Base-by-base conservation (phyloP, 2,888 invertebrate species). In the Lasioglossum lativentre region DNA sequence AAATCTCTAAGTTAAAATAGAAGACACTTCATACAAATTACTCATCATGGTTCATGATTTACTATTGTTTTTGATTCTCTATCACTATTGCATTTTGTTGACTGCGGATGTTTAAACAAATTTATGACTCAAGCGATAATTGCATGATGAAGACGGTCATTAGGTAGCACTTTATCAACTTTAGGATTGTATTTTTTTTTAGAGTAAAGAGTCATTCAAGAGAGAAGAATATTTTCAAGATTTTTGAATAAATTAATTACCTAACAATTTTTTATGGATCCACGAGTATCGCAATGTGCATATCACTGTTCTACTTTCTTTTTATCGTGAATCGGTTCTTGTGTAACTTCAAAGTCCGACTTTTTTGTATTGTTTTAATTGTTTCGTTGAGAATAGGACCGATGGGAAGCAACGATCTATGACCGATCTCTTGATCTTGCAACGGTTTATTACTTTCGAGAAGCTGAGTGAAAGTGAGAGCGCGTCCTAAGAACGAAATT, bases 401-500 rank as follows among this genome's bases (percentile, higher is more conserved):
- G 3, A 45, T 47, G 45, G 16, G 47, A 75, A 70, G 40, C 40
- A 70, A 75, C 59, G 19, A 42, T 59, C 42, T 30, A 27, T 30
- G 59, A 63, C 40, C 40, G 27, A 40, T 75, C 75, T 52, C n/a
- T 19, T 73, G 30, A 52, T 52, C 30, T 73, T 23, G 5, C 23
- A 66, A 42, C 45, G 30, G 45, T 66, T 76, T 66, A 76, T 76
- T 19, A 42, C 42, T 30, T 30, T 27, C 66, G 66, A n/a, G 75
- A 45, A 42, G 8, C 23, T 27, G 40, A 34, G 75, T 76, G 75
- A 76, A 76, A 76, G 75, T 76, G 10, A 23, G 30, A 30, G 66
- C 30, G 23, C 23, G 42, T 34, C 63, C 23, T 3, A 45, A 23
- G 66, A 66, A 66, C 66, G 10, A 75, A 66, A 66, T 66, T 66